Percentiles rank a stretch among this genome's conserved stretches.
These are phyloP conservation scores for Amphipoea lucens DNA, from an alignment of 2,888 invertebrate species.

Conservation along the genomic window DNA sequence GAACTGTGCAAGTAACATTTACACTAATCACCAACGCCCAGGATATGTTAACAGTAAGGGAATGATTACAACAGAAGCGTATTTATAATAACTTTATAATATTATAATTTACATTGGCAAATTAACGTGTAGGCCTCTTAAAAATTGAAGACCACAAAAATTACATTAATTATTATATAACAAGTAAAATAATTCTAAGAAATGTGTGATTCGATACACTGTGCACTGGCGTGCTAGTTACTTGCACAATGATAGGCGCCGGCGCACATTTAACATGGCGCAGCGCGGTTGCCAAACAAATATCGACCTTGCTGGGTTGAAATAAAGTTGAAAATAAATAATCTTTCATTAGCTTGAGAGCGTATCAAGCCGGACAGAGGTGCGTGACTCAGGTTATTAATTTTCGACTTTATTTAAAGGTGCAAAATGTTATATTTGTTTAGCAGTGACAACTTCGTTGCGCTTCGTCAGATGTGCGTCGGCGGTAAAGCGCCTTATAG, in stretches of 20 bases:
- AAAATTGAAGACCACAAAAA: constrained; percentile 36
- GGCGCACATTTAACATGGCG: not conserved
- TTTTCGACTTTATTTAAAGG: constrained; percentile 22
- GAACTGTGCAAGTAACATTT: constrained; percentile 64
- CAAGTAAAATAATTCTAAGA: constrained; percentile 52
- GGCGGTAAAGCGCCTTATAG: constrained; percentile 27
- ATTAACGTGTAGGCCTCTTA: constrained; percentile 48
- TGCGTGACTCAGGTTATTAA: not conserved
- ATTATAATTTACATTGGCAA: constrained; percentile 60
- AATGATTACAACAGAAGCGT: constrained; percentile 55
- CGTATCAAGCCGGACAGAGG: not conserved
- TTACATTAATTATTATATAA: constrained; percentile 45
- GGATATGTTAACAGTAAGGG: constrained; percentile 42
- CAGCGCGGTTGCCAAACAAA: not conserved
- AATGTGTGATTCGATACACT: constrained; percentile 52
- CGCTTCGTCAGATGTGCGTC: not conserved
- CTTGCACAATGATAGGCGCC: constrained; percentile 58
- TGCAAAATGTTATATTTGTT: not conserved
- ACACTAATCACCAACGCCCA: constrained; percentile 20
- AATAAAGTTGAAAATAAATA: constrained; percentile 16
- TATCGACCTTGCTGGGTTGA: not conserved
- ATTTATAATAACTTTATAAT: constrained; percentile 57
- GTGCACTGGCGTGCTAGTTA: constrained; percentile 50
- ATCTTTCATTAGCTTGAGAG: not conserved
- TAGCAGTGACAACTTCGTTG: not conserved